Base-by-base conservation (phyloP, 2,113 vertebrate genomes). In the Cynocephalus volans region DNA sequence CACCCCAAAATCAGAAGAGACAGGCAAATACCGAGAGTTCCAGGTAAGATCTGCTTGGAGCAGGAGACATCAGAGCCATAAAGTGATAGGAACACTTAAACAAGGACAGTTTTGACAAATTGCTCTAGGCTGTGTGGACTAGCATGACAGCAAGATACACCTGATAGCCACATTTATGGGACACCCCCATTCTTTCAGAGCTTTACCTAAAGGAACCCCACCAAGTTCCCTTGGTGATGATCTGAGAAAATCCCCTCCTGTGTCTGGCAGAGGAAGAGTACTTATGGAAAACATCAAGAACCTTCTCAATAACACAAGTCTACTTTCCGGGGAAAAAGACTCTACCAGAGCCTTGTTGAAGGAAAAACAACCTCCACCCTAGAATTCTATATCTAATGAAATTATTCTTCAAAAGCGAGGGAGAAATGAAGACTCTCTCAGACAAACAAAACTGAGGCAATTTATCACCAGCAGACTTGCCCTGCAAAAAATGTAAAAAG, bases 381-480 rank as follows among this genome's bases (percentile, higher is more conserved):
- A 36, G 24, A 82, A 77, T n/a, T 87, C 36, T n/a, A 60, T 64
- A 77, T 3, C 14, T 24, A 93, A 18, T n/a, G 85, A 89, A 77
- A 56, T 48, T 84, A 41, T 28, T 52, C 56, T 85, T 72, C 54
- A 48, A 54, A 95, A 48, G 21, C 54, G 33, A 93, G 13, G 18
- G 80, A 56, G 7, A 93, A 90, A 56, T 73, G 54, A 58, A 87
- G 52, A 64, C 36, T 88, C 36, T 88, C 69, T 84, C n/a, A 88
- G 23, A 76, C 1, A 90, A 77, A 56, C 23, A 90, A 82, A 94
- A 45, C n/a, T 54, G 15, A 93, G 11, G 36, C 24, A 52, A 75
- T 26, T 94, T 65, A 90, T 48, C 3, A 75, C 19, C 24, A 75
- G 56, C 36, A 81, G 24, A 65, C 4, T 10, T 28, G 5, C 23